A percentile compares a stretch with the other conserved stretches of the same genome.
Evolutionary conservation across 1,140 invertebrate genomes (phyloP).

Genomic region (Steinernema khuongi): DNA sequence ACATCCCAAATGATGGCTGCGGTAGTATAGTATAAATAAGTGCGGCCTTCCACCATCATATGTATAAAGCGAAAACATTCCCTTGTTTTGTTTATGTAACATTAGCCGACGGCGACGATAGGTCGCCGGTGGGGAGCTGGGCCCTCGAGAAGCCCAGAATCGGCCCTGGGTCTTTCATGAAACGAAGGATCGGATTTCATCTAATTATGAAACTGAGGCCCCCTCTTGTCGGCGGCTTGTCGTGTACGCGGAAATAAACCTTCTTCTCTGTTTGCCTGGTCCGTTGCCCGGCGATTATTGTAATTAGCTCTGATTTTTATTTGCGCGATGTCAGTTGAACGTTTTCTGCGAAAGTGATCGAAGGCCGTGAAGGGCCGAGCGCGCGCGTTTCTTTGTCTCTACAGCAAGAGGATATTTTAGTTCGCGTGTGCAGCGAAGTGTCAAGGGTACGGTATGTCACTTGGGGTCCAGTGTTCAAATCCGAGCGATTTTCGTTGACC

Average conservation of each 20-base stretch:
- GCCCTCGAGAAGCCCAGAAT: background rate
- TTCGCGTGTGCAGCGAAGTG: background rate
- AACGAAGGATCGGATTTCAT: background rate
- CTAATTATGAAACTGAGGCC: background rate
- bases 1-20: slow-evolving; percentile 9
- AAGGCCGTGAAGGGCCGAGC: background rate
- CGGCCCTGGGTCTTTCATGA: background rate
- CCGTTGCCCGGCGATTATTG: background rate
- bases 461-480: background rate
- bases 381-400: slow-evolving; percentile 9
- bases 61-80: slow-evolving; percentile 17
- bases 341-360: background rate
- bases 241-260: slow-evolving; percentile 8
- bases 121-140: background rate
- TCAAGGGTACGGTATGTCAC: slow-evolving; percentile 5
- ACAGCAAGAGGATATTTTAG: background rate
- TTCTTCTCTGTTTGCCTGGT: background rate
- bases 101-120: background rate
- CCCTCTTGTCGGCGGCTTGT: background rate
- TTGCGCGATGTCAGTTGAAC: background rate
- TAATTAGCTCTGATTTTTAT: slow-evolving; percentile 16
- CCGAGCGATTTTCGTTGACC: background rate
- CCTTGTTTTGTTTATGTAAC: slow-evolving; percentile 15
- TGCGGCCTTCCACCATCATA: slow-evolving; percentile 11
- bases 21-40: slow-evolving; percentile 17